Base-by-base conservation (phyloP, 2,888 invertebrate genomes). In the Lithophane leautieri region DNA sequence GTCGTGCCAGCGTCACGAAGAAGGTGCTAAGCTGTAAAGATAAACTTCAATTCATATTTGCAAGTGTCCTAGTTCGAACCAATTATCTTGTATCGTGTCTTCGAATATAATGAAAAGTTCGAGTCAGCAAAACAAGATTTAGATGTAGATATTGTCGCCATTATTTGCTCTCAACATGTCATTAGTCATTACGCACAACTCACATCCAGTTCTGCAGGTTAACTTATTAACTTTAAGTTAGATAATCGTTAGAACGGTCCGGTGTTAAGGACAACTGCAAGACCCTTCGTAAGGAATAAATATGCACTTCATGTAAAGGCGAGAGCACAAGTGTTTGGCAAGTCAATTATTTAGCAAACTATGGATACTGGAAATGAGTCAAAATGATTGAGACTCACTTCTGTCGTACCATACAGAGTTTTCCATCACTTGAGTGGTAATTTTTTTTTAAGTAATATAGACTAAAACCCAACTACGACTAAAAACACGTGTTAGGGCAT, bases 231-330 rank as follows among this genome's bases (percentile, higher is more conserved):
- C 42, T 80, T 80, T 73, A 25, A 82, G 84, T 88, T 86, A 88
- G 84, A 88, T 88, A 88, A 88, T 86, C 79, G 76, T 58, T 86
- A 82, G 89, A 94, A 91, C 85, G 88, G 83, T 86, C 88, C 86
- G 90, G 89, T 91, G 92, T 91, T 94, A 94, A 95, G 94, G 94
- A 94, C 94, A 89, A 90, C 93, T 81, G 86, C 91, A 86, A 89
- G 90, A 91, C 93, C 94, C 94, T 93, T 93, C 91, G 87, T 85
- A 85, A 86, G 81, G 85, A 79, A 83, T 88, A 81, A 89, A 89
- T 84, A 91, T 92, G 91, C 92, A 91, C 90, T 92, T 90, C 81
- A 83, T 86, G 91, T 92, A 94, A 90, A 85, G 60, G 73, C 80
- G 71, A 40, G 42, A 12, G 70, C 82, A 84, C 50, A 89, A 88